Evolutionary conservation across 1,140 invertebrate genomes (phyloP).

Genomic region (Cydia amplana): DNA sequence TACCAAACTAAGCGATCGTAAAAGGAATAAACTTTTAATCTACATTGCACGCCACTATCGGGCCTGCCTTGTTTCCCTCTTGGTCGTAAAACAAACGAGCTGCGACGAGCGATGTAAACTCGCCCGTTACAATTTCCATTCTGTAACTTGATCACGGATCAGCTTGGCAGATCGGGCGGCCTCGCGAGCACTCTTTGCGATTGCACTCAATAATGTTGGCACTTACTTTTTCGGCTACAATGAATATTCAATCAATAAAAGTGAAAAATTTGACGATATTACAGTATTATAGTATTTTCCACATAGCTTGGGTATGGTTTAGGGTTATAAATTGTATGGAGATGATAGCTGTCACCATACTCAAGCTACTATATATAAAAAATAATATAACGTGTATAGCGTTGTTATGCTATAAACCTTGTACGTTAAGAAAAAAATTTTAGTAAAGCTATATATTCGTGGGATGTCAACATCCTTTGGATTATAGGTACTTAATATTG

Average conservation of each 20-base stretch:
- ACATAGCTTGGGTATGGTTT: too few species aligned
- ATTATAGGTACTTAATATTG: too few species aligned
- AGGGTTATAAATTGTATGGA: too few species aligned
- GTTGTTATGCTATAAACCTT: too few species aligned
- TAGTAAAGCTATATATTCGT: too few species aligned
- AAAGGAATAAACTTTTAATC: slow-evolving; percentile 20
- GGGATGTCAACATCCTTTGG: too few species aligned
- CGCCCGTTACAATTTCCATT: slow-evolving; percentile 23
- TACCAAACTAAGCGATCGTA: slow-evolving; percentile 22
- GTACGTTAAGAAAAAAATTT: too few species aligned
- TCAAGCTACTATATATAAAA: too few species aligned
- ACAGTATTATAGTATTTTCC: neutral
- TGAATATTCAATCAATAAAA: slow-evolving; percentile 24
- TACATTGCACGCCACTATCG: slow-evolving; percentile 14
- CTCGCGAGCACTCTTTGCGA: slow-evolving; percentile 15
- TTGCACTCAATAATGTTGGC: slow-evolving; percentile 18
- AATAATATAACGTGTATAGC: too few species aligned
- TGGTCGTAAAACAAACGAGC: slow-evolving; percentile 25
- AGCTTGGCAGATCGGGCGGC: slow-evolving; percentile 1
- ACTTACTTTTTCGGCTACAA: slow-evolving; percentile 22
- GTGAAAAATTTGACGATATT: neutral
- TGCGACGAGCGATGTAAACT: slow-evolving; percentile 24
- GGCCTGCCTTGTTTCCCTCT: slow-evolving; percentile 14
- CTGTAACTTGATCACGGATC: neutral
- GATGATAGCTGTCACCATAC: too few species aligned